Percentiles rank a stretch among this genome's conserved stretches.
These are phyloP conservation scores for Poecilia wingei DNA, from an alignment of 2,797 vertebrate genomes.

Conservation along the genomic window DNA sequence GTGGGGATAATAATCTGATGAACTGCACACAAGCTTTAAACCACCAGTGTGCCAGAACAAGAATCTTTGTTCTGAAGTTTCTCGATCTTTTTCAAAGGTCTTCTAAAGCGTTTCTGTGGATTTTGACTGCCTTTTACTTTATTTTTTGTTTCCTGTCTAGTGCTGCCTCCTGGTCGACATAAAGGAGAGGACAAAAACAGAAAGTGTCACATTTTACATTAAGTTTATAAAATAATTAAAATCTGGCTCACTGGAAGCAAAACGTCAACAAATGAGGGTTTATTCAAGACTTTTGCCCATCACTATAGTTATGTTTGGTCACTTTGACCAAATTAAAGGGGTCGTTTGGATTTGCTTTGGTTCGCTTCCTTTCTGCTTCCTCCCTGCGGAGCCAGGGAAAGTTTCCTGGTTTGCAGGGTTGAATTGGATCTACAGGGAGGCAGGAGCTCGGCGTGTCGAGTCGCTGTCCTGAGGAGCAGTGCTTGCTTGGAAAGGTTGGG, in stretches of 20 bases:
- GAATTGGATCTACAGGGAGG: constrained; percentile 12
- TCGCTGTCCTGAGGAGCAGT: constrained; percentile 31
- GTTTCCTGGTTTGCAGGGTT: constrained; percentile 45
- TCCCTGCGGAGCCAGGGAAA: constrained; percentile 54
- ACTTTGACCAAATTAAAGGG: background rate
- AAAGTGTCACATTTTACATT: background rate
- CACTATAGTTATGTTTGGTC: background rate
- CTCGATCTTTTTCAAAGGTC: background rate
- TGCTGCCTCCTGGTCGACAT: background rate
- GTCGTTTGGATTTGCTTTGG: background rate
- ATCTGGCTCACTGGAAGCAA: background rate
- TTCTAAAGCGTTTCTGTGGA: background rate
- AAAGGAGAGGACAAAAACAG: background rate
- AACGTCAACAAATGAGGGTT: background rate
- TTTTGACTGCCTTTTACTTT: background rate
- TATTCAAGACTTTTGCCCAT: background rate
- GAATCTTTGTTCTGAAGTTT: background rate
- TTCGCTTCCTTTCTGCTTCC: background rate
- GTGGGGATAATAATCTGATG: background rate
- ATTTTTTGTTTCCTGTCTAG: background rate
- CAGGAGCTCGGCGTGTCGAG: constrained; percentile 14
- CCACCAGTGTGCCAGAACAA: background rate
- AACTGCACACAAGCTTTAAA: background rate
- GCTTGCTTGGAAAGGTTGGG: constrained; percentile 33
- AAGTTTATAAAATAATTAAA: background rate